Conservation (phyloP, 37 sponge, comb jelly and placozoan genomes). For the Halisarca cf. caerulea region DNA sequence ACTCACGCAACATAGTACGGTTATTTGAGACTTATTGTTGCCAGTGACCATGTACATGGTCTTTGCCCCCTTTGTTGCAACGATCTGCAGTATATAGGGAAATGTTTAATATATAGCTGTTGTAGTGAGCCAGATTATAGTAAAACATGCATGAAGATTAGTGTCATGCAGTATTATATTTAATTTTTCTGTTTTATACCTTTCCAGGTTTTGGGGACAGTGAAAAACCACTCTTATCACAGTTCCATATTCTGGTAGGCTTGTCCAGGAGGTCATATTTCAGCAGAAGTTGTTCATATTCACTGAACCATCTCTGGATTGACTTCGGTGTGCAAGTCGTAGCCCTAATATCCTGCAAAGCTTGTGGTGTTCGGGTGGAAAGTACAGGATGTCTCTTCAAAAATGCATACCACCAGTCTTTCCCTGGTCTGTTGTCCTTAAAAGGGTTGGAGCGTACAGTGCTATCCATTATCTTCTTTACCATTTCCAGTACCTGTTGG, state of each 20-base stretch:
- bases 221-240: slow-evolving; percentile 46
- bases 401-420: slow-evolving; percentile 50
- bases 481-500: slow-evolving; percentile 20
- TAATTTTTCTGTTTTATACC: background rate
- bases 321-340: slow-evolving; percentile 29
- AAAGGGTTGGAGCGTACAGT: slow-evolving; percentile 41
- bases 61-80: background rate
- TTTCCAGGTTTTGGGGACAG: slow-evolving; percentile 33
- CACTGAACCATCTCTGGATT: slow-evolving; percentile 15
- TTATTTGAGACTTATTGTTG: slow-evolving; percentile 30
- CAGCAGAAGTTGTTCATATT: slow-evolving; percentile 1
- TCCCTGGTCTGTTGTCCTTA: slow-evolving; percentile 39
- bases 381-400: background rate
- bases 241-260: slow-evolving; percentile 40
- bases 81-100: background rate
- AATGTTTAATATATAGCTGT: no score
- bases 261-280: background rate
- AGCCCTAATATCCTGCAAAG: slow-evolving; percentile 5
- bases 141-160: background rate
- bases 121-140: no score
- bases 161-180: background rate
- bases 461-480: slow-evolving; percentile 34
- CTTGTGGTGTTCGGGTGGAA: background rate
- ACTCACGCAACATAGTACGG: slow-evolving; percentile 9
- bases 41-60: slow-evolving; percentile 9